phyloP scores from a whole-genome alignment of 2,888 invertebrate genomes.

The Lycocerus yunnanus region DNA sequence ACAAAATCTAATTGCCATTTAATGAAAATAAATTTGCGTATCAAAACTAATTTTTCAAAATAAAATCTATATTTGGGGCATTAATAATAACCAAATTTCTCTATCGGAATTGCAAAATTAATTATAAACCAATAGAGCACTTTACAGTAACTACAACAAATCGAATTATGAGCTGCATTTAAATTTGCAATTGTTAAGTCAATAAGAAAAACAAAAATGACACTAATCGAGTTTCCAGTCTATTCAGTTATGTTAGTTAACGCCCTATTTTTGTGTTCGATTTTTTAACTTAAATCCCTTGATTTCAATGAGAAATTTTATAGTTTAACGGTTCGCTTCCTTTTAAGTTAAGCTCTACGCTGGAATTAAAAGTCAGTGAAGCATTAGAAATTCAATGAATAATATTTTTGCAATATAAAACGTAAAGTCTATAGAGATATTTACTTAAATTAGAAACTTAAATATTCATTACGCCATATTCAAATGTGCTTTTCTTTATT shows the following conservation, averaged over 20 bases:
- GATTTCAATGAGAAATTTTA: conserved; percentile 11
- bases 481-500: background rate
- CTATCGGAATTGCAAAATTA: background rate
- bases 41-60: background rate
- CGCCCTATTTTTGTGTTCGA: background rate
- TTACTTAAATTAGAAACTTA: background rate
- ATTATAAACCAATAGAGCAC: background rate
- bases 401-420: background rate
- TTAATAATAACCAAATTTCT: background rate
- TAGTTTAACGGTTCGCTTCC: conserved; percentile 9
- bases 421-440: background rate
- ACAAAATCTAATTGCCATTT: background rate
- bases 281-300: background rate
- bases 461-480: background rate
- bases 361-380: conserved; percentile 6
- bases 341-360: background rate
- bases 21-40: background rate
- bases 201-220: background rate
- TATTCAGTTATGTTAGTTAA: background rate
- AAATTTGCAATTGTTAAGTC: background rate
- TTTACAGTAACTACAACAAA: background rate
- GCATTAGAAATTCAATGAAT: conserved; percentile 12
- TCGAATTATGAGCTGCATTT: background rate
- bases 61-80: background rate
- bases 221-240: background rate